Percentiles rank a stretch among this genome's conserved stretches.
phyloP scores from a whole-genome alignment of 2,888 invertebrate genomes.

The Dimorphilus gyrociliatus region DNA sequence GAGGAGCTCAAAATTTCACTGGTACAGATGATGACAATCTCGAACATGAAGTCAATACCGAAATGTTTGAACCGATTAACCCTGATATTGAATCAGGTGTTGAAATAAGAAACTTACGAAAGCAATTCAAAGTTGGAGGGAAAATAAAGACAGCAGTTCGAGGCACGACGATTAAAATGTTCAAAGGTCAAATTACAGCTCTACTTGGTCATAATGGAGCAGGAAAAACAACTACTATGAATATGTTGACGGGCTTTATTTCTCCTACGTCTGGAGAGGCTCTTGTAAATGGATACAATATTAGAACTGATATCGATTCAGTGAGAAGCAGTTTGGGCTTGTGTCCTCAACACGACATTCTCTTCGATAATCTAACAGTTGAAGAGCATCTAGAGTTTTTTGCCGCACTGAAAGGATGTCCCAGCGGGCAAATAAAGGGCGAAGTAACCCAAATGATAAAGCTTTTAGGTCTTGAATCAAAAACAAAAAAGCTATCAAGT shows the following conservation, averaged over 20 bases:
- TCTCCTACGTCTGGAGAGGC: conserved; percentile 47
- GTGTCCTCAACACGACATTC: conserved; percentile 71
- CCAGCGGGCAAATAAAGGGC: conserved; percentile 9
- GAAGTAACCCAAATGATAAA: conserved; percentile 15
- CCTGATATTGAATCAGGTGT: conserved; percentile 41
- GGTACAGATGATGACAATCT: too few species aligned
- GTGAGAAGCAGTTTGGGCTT: conserved; percentile 62
- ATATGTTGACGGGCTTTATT: conserved; percentile 55
- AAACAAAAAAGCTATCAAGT: conserved; percentile 14
- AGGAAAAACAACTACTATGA: conserved; percentile 80
- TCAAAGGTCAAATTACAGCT: conserved; percentile 66
- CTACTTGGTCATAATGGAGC: conserved; percentile 74
- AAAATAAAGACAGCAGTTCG: conserved; percentile 49
- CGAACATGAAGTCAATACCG: conserved; percentile 11
- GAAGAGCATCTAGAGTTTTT: conserved; percentile 67
- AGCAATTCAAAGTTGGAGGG: too few species aligned
- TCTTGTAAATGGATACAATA: conserved; percentile 53
- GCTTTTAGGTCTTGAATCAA: conserved; percentile 11
- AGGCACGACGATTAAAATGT: conserved; percentile 55
- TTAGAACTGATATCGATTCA: conserved; percentile 46
- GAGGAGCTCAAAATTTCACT: too few species aligned
- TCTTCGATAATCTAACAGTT: conserved; percentile 66
- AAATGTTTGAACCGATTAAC: conserved; percentile 43
- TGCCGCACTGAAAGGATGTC: conserved; percentile 42
- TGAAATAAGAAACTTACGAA: conserved; percentile 38